phyloP scores from a whole-genome alignment of 2,797 vertebrate genomes.

The Crypturellus tataupa region DNA sequence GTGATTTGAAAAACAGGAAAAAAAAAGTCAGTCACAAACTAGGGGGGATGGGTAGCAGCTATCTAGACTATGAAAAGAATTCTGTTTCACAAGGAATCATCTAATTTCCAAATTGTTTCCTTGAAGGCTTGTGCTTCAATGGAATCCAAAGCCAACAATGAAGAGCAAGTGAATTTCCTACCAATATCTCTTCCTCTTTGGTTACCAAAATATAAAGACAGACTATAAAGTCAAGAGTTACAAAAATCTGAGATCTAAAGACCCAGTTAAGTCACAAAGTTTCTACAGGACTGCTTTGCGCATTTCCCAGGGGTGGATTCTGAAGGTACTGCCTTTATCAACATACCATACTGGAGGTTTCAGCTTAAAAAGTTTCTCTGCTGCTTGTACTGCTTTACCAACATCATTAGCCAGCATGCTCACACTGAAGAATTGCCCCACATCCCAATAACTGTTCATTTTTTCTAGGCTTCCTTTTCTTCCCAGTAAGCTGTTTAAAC shows the following conservation, averaged over 20 bases:
- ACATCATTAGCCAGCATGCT: conserved; percentile 93
- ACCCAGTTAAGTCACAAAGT: neutral
- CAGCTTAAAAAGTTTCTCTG: conserved; percentile 95
- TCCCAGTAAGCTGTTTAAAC: conserved; percentile 92
- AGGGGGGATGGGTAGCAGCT: neutral
- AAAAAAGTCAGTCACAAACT: neutral
- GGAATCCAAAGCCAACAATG: neutral
- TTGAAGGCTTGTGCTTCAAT: neutral
- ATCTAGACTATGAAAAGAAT: neutral
- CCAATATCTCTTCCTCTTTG: neutral
- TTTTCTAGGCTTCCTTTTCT: conserved; percentile 96
- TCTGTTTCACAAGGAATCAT: neutral
- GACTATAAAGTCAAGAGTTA: neutral
- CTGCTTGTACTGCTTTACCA: conserved; percentile 93
- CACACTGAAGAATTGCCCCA: conserved; percentile 94
- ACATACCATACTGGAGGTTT: conserved; percentile 96
- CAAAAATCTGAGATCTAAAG: neutral
- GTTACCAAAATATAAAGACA: neutral
- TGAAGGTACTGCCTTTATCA: conserved; percentile 13
- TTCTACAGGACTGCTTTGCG: neutral
- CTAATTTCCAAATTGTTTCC: neutral
- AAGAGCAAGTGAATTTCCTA: neutral
- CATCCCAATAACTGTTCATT: conserved; percentile 98
- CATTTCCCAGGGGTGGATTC: neutral
- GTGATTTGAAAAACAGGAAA: neutral